Percentiles rank a stretch among this genome's conserved stretches.
Evolutionary conservation across 2,888 invertebrate genomes (phyloP).

Genomic region (Callosobruchus maculatus): DNA sequence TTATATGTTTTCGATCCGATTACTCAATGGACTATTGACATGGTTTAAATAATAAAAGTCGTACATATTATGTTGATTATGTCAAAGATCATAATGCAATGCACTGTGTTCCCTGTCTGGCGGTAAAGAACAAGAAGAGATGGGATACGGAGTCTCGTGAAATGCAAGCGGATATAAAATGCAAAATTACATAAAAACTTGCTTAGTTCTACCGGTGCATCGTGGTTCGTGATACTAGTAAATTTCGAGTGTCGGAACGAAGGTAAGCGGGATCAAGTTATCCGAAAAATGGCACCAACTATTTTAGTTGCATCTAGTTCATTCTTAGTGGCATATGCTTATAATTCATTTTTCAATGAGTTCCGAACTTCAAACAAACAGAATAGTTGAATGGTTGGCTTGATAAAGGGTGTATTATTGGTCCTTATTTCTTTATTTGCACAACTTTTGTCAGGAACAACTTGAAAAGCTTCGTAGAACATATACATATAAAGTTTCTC

Average conservation of each 20-base stretch:
- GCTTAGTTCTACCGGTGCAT: background rate
- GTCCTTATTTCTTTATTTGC: too few relatives aligned
- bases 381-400: too few relatives aligned
- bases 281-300: background rate
- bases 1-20: background rate
- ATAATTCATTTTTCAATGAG: too few relatives aligned
- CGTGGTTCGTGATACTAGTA: background rate
- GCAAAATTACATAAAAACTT: background rate
- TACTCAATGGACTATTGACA: background rate
- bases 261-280: background rate
- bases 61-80: background rate
- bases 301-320: background rate
- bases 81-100: background rate
- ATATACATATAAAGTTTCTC: too few relatives aligned
- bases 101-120: background rate
- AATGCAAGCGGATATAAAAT: background rate
- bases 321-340: too few relatives aligned
- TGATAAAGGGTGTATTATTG: too few relatives aligned
- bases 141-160: background rate
- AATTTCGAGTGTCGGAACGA: background rate
- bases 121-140: background rate
- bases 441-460: too few relatives aligned
- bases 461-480: too few relatives aligned
- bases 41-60: background rate
- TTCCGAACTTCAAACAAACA: too few relatives aligned